A percentile compares a stretch with the other conserved stretches of the same genome.
These are phyloP conservation scores for Sturnira hondurensis DNA, from an alignment of 2,113 vertebrate genomes.

Conservation along the genomic window DNA sequence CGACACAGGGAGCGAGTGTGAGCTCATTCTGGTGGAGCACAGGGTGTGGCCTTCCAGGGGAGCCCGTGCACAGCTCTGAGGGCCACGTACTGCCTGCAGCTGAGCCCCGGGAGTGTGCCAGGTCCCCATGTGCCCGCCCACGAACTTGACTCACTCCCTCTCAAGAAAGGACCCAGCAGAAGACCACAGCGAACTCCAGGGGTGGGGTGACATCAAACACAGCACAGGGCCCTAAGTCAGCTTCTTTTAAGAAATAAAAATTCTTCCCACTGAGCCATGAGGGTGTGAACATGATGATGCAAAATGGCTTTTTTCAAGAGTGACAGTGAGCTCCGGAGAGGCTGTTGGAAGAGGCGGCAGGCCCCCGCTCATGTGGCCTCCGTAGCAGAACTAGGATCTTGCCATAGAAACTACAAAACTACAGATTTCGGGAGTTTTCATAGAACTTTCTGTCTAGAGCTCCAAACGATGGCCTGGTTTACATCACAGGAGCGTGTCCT, in stretches of 20 bases:
- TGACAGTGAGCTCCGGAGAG: too few relatives aligned
- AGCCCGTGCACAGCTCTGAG: background rate
- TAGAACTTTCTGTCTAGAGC: background rate
- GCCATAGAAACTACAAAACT: background rate
- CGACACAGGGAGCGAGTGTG: background rate
- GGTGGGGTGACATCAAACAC: background rate
- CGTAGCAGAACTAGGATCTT: too few relatives aligned
- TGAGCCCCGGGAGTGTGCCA: background rate
- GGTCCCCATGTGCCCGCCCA: background rate
- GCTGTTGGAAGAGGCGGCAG: background rate
- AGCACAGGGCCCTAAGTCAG: background rate
- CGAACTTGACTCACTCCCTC: background rate
- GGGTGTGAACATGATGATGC: background rate
- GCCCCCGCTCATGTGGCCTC: background rate
- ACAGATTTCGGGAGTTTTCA: background rate
- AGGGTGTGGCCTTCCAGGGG: background rate
- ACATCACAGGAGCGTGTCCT: background rate
- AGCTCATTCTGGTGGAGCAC: background rate
- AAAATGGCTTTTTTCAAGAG: too few relatives aligned
- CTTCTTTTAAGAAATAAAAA: too few relatives aligned
- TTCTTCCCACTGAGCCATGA: too few relatives aligned
- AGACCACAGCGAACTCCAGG: background rate
- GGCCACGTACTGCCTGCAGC: background rate
- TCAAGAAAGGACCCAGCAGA: background rate
- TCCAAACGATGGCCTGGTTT: background rate